Percentiles rank a stretch among this genome's conserved stretches.
These are phyloP conservation scores for Coremacera marginata DNA, from an alignment of 2,888 invertebrate genomes.

Conservation along the genomic window DNA sequence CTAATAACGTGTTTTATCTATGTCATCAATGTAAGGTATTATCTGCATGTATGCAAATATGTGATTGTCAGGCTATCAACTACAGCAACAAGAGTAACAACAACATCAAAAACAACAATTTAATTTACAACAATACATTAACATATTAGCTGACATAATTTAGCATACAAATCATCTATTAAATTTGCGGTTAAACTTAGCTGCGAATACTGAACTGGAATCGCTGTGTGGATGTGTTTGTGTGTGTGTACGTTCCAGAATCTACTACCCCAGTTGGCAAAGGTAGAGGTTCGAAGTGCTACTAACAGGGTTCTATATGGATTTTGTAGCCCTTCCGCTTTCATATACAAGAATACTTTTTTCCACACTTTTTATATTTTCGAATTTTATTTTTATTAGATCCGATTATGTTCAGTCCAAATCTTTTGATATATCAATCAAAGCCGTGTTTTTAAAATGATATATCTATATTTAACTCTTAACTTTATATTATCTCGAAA, in stretches of 20 bases:
- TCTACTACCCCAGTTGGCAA: too few relatives aligned
- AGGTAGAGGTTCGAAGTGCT: too few relatives aligned
- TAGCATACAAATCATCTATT: conserved; percentile 19
- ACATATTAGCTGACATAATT: conserved; percentile 14
- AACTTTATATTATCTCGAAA: too few relatives aligned
- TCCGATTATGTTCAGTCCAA: too few relatives aligned
- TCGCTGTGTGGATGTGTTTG: background rate
- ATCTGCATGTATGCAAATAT: background rate
- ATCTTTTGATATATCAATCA: too few relatives aligned
- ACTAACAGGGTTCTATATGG: too few relatives aligned
- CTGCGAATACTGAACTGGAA: background rate
- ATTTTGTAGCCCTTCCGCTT: too few relatives aligned
- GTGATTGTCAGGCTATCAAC: background rate
- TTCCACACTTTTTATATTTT: too few relatives aligned
- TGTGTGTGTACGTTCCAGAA: background rate
- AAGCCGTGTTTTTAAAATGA: too few relatives aligned
- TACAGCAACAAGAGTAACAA: background rate
- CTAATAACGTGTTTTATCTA: conserved; percentile 61
- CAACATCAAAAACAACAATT: background rate
- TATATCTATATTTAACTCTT: too few relatives aligned
- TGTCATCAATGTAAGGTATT: conserved; percentile 44
- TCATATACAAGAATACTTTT: too few relatives aligned
- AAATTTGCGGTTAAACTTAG: conserved; percentile 19
- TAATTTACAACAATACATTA: conserved; percentile 7
- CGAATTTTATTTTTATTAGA: too few relatives aligned